A percentile compares a stretch with the other conserved stretches of the same genome.
Evolutionary conservation across 2,888 invertebrate species (phyloP).

Genomic region (Agrenia bidenticulata): DNA sequence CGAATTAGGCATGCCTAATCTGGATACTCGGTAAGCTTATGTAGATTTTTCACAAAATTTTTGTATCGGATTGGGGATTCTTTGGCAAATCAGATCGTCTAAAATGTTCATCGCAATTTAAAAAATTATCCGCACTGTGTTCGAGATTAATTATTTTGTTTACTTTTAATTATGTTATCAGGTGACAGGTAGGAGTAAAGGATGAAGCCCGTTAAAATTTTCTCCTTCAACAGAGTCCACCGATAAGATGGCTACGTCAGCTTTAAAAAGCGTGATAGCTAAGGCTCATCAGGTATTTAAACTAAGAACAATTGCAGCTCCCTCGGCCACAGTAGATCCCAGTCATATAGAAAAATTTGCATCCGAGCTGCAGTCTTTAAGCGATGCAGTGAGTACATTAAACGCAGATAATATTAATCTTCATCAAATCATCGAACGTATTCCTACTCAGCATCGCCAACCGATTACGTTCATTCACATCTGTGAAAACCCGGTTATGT

Average conservation of each 20-base stretch:
- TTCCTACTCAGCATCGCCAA: neutral
- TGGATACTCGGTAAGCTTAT: too few species aligned
- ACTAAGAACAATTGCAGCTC: constrained; percentile 9
- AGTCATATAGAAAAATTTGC: constrained; percentile 14
- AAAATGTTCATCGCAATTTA: too few species aligned
- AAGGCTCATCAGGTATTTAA: constrained; percentile 30
- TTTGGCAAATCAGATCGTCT: too few species aligned
- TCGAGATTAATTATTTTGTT: too few species aligned
- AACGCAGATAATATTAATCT: constrained; percentile 31
- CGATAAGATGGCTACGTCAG: constrained; percentile 23
- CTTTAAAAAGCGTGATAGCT: constrained; percentile 26
- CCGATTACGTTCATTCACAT: constrained; percentile 38
- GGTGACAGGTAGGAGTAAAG: too few species aligned
- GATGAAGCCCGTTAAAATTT: too few species aligned
- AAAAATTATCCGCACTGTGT: too few species aligned
- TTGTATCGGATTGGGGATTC: too few species aligned
- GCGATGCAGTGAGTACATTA: constrained; percentile 24
- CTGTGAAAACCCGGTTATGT: constrained; percentile 39
- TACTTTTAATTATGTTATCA: too few species aligned
- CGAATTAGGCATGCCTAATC: too few species aligned
- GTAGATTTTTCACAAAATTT: too few species aligned
- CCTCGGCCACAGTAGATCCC: constrained; percentile 10
- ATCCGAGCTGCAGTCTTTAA: constrained; percentile 18
- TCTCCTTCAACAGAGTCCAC: too few species aligned
- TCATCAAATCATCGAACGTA: constrained; percentile 26